These are phyloP conservation scores for Maccullochella peelii DNA, from an alignment of 2,113 vertebrate species.

Conservation along the genomic window DNA sequence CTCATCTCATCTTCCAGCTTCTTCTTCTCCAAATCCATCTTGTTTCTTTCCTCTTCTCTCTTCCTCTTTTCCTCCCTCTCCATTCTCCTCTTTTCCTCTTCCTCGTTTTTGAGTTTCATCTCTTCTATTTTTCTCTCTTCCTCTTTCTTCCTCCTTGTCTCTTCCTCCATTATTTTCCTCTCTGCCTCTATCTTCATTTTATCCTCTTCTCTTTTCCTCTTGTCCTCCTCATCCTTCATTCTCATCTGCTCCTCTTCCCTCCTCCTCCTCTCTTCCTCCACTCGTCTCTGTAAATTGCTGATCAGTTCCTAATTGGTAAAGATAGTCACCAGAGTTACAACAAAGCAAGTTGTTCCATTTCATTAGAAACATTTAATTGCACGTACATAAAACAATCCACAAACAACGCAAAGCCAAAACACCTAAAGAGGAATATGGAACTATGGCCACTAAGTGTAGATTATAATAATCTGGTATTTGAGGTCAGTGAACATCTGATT, in stretches of 20 bases:
- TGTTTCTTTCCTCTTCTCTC: conserved; percentile 46
- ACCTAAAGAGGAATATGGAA: neutral
- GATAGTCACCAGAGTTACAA: conserved; percentile 7
- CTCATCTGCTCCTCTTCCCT: conserved; percentile 83
- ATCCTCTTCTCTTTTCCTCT: conserved; percentile 68
- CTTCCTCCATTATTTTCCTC: conserved; percentile 61
- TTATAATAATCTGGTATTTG: neutral
- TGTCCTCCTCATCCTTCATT: conserved; percentile 66
- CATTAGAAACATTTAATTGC: neutral
- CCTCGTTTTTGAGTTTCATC: conserved; percentile 56
- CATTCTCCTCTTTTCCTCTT: conserved; percentile 28
- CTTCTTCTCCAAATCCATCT: neutral
- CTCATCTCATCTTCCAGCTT: conserved; percentile 36
- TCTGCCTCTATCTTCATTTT: conserved; percentile 72
- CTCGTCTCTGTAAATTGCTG: conserved; percentile 82
- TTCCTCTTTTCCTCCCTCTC: conserved; percentile 65
- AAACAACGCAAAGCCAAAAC: neutral
- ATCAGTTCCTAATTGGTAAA: conserved; percentile 84
- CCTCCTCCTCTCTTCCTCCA: conserved; percentile 84
- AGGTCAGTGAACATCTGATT: neutral
- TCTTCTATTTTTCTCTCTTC: conserved; percentile 79
- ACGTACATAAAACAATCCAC: neutral
- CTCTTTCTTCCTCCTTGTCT: conserved; percentile 36
- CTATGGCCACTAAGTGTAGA: neutral
- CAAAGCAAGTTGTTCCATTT: neutral